Percentiles rank a stretch among this genome's conserved stretches.
phyloP scores from a whole-genome alignment of 2,888 invertebrate species.

The Venusia cambrica region DNA sequence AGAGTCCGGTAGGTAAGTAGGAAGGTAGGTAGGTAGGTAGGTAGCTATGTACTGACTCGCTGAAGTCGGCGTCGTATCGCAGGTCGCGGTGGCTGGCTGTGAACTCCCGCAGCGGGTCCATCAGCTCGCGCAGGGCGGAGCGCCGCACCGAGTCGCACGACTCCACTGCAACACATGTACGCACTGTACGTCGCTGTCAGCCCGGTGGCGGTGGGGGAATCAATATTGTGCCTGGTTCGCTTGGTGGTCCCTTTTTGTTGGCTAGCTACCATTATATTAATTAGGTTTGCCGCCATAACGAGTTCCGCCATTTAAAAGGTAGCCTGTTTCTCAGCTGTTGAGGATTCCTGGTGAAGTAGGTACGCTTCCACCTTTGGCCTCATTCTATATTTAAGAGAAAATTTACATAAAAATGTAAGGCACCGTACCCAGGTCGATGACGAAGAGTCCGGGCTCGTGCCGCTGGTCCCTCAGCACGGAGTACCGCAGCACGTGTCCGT shows the following conservation, averaged over 20 bases:
- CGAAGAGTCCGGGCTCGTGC: conserved; percentile 40
- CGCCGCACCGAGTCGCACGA: conserved; percentile 45
- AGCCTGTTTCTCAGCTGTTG: no score
- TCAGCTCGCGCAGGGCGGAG: conserved; percentile 38
- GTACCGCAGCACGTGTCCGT: conserved; percentile 61
- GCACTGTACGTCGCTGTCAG: background rate
- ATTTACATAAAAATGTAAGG: no score
- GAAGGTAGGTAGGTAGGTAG: no score
- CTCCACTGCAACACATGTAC: conserved; percentile 35
- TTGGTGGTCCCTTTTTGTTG: no score
- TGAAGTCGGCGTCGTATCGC: conserved; percentile 40
- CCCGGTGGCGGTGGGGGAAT: background rate
- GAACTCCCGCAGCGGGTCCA: conserved; percentile 67
- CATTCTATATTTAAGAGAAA: no score
- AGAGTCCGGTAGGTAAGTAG: no score
- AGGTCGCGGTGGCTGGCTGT: conserved; percentile 48
- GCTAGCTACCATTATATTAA: no score
- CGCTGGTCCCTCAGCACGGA: conserved; percentile 35
- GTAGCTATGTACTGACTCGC: conserved; percentile 31
- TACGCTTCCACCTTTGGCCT: no score
- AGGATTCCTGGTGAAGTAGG: no score
- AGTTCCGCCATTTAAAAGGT: no score
- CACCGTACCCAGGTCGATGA: conserved; percentile 45
- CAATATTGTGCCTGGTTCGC: no score
- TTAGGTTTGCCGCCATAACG: no score